Evolutionary conservation across 2,888 invertebrate species (phyloP), one percentile per base, ranked within the genome.

Genomic region (Venustoraphidia nigricollis): DNA sequence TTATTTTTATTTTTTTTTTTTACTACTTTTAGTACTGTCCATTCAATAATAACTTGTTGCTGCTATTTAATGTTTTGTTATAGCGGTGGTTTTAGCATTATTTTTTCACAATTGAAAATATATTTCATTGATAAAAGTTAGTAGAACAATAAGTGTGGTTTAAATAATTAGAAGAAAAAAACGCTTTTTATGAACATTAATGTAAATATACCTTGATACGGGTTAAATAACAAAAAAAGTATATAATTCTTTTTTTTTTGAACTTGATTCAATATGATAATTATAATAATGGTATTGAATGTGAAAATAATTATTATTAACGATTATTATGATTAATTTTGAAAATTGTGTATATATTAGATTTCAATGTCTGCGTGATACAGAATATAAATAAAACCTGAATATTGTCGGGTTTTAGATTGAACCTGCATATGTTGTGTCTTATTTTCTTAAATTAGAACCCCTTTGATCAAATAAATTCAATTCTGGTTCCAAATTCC

Each of bases 311-410:
- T 45, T 41, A 46, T 46, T 11, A 34, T 41, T 17, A 41, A 34
- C 41, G 10, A 41, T 41, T 42, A 42, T 14, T 42, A 34, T 42
- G 42, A 42, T 34, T 36, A 47, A 38, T 41, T 37, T 36, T 44
- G 46, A 46, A 14, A 39, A 46, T 39, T 46, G 36, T 47, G 47
- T 47, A 47, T 47, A 47, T 47, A 47, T 42, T 47, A 47, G 47
- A 36, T 34, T 47, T 47, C 47, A 43, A 47, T 47, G 47, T 47
- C 42, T 37, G 47, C 42, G 42, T 47, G 47, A 47, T 38, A 39
- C 11, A 43, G 43, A 37, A 34, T 34, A 40, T 38, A 46, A 39
- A 44, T 36, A 34, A 47, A 47, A 47, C 38, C 47, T 39, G 38
- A 39, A 43, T 36, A 44, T 36, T 42, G 36, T 46, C 40, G n/a